Conservation (phyloP, 1,140 invertebrate genomes). For the Oryctes rhinoceros region DNA sequence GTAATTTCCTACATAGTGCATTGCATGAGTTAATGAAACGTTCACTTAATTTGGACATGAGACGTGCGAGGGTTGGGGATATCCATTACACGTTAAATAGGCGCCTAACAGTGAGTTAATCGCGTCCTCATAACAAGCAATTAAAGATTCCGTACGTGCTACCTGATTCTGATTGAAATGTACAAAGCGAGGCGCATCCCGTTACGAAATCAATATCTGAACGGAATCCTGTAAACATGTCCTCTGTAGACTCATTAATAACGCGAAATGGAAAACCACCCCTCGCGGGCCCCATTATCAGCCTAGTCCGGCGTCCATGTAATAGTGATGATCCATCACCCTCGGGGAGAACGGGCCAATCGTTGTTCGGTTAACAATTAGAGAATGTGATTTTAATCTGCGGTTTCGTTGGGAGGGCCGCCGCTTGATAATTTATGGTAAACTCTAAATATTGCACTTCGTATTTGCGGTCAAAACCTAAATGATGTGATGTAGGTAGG, state of each 20-base stretch:
- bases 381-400: slow-evolving; percentile 52
- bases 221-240: slow-evolving; percentile 46
- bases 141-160: slow-evolving; percentile 23
- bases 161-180: slow-evolving; percentile 27
- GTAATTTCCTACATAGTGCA: slow-evolving; percentile 15
- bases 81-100: slow-evolving; percentile 29
- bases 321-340: slow-evolving; percentile 51
- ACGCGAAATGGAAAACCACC: slow-evolving; percentile 45
- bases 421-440: slow-evolving; percentile 28
- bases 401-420: slow-evolving; percentile 43
- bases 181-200: neutral
- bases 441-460: slow-evolving; percentile 15
- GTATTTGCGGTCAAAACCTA: slow-evolving; percentile 23
- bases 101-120: slow-evolving; percentile 13
- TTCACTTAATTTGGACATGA: slow-evolving; percentile 19
- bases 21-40: neutral
- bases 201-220: slow-evolving; percentile 17
- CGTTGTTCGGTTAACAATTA: slow-evolving; percentile 50
- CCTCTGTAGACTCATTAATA: slow-evolving; percentile 46
- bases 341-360: slow-evolving; percentile 46
- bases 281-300: slow-evolving; percentile 45
- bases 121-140: slow-evolving; percentile 28
- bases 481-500: neutral
- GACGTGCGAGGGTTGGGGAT: neutral
- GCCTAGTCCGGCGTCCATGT: slow-evolving; percentile 42